phyloP scores from a whole-genome alignment of 2,888 invertebrate genomes.

The Latheticus oryzae region DNA sequence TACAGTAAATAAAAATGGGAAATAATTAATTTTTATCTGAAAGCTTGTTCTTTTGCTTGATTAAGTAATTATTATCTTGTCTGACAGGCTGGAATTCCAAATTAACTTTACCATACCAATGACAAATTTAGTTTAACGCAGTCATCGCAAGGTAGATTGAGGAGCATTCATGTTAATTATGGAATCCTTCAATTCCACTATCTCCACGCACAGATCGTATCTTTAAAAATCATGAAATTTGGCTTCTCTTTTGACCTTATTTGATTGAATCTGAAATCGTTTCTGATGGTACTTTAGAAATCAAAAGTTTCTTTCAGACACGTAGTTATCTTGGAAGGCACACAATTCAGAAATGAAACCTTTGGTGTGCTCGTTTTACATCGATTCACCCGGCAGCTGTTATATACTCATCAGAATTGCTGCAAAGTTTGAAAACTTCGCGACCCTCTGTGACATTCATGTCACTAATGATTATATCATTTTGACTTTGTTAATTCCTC shows the following conservation, averaged over 20 bases:
- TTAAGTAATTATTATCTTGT: too few species aligned
- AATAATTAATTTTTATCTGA: too few species aligned
- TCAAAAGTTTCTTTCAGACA: conserved; percentile 48
- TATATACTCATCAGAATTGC: conserved; percentile 59
- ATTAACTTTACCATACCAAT: conserved; percentile 29
- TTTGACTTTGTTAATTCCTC: conserved; percentile 55
- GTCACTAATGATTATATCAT: conserved; percentile 58
- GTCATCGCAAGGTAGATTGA: not conserved
- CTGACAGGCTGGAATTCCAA: conserved; percentile 26
- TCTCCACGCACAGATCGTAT: not conserved
- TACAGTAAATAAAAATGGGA: too few species aligned
- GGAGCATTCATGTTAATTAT: conserved; percentile 10
- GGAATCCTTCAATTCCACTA: not conserved
- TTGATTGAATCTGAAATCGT: conserved; percentile 35
- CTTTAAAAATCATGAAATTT: too few species aligned
- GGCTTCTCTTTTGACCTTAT: conserved; percentile 1
- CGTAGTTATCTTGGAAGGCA: conserved; percentile 49
- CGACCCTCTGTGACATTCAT: conserved; percentile 57
- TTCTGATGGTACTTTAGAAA: conserved; percentile 37
- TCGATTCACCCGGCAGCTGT: conserved; percentile 59
- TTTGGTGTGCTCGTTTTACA: conserved; percentile 56
- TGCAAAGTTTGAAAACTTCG: conserved; percentile 58
- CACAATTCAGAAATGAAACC: conserved; percentile 49
- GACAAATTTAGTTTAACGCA: conserved; percentile 25
- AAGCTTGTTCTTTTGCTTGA: too few species aligned